Percentiles rank a stretch among this genome's conserved stretches.
These are phyloP conservation scores for Vesta saturnalis DNA, from an alignment of 2,888 invertebrate species.

Conservation along the genomic window DNA sequence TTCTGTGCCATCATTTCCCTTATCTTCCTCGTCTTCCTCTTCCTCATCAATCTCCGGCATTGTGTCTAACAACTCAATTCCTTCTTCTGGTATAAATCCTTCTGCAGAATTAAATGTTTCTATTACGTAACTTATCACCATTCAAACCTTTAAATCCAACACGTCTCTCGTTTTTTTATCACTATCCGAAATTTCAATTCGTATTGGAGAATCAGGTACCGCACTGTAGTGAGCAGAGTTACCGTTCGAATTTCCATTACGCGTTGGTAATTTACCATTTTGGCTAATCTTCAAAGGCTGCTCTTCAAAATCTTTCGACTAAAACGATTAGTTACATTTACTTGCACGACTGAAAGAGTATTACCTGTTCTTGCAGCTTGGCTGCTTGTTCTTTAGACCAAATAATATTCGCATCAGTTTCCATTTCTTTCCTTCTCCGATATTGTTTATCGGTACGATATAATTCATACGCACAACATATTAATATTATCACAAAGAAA, in stretches of 20 bases:
- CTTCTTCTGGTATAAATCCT: constrained; percentile 69
- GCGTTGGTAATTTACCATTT: constrained; percentile 58
- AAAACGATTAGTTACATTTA: background rate
- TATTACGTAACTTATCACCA: background rate
- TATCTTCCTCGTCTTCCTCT: constrained; percentile 39
- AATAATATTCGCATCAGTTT: constrained; percentile 79
- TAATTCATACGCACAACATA: constrained; percentile 76
- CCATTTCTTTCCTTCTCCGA: constrained; percentile 75
- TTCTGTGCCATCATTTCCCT: constrained; percentile 46
- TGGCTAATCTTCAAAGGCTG: constrained; percentile 42
- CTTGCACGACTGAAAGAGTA: background rate
- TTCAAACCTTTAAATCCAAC: constrained; percentile 72
- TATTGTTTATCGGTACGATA: constrained; percentile 81
- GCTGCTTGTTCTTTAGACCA: constrained; percentile 79
- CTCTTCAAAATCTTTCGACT: constrained; percentile 32
- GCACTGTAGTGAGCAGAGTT: constrained; percentile 13
- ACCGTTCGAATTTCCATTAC: constrained; percentile 42
- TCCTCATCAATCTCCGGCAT: constrained; percentile 52
- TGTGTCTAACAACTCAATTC: constrained; percentile 56
- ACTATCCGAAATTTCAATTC: constrained; percentile 52
- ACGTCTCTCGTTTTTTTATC: constrained; percentile 60
- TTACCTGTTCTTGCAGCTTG: constrained; percentile 57
- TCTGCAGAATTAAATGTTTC: constrained; percentile 44
- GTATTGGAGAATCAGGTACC: constrained; percentile 50
- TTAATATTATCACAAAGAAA: constrained; percentile 75